Evolutionary conservation across 2,888 invertebrate species (phyloP), one percentile per base, ranked within the genome.

Genomic region (Cabera pusaria): DNA sequence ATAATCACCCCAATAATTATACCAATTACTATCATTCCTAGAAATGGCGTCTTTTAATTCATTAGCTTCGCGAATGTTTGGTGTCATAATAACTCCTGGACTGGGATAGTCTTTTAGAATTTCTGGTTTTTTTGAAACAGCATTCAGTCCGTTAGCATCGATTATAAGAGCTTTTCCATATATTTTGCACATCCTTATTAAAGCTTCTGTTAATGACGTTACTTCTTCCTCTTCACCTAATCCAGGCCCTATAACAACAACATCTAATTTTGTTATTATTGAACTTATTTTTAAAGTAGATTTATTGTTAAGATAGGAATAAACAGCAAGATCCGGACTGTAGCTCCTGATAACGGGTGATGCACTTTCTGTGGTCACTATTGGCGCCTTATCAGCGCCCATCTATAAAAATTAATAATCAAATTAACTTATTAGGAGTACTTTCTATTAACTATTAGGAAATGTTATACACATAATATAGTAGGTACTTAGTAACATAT

Each of bases 311-410:
- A 98, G 83, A 41, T 94, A 77, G 0, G 98, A 98, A 79, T 98
- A 96, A 0, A 99, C 98, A 58, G 99, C 99, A 8, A 99, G 90
- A 70, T 99, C 99, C 0, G 99, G 99, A 60, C 97, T 97, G 74
- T 97, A 99, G 0, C 94, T 91, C 81, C 99, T 99, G 46, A 99
- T 97, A 0, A 97, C 94, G 4, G 92, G 76, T 0, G 97, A 95
- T 1, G 99, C 98, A 41, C 92, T 93, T 49, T 92, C 91, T 1
- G 94, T 92, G 59, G 98, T 98, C 69, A 99, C 96, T 2, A 99
- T 93, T 72, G 98, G 97, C 0, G 94, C 94, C 38, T 99, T 83
- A 79, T 99, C 99, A 10, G 96, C 95, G 16, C 98, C 98, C 19
- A 94, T 92, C 89, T 89, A 62, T 29, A 75, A 81, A 28, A 19